phyloP scores from a whole-genome alignment of 1,140 invertebrate genomes.

The Pseudomyrmex sp. region DNA sequence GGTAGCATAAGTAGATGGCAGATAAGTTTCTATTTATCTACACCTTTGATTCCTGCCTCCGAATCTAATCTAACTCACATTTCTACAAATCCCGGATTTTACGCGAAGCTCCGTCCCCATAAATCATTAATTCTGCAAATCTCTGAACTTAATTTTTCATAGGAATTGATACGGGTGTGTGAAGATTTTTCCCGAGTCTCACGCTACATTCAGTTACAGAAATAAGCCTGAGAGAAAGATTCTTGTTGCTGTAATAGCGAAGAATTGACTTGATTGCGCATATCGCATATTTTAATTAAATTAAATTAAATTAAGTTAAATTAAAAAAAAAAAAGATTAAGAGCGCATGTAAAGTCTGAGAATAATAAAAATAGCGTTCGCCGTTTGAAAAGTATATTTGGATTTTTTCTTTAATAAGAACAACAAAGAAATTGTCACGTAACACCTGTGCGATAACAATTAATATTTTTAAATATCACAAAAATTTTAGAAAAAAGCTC shows the following conservation, averaged over 20 bases:
- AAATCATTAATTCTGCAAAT: constrained; percentile 14
- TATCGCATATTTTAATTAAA: constrained; percentile 31
- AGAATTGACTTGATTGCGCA: background rate
- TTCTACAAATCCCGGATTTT: background rate
- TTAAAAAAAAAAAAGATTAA: constrained; percentile 57
- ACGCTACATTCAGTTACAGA: constrained; percentile 49
- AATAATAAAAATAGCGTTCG: background rate
- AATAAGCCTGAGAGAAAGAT: constrained; percentile 24
- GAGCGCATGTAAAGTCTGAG: background rate
- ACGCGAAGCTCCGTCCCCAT: background rate
- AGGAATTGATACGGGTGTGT: background rate
- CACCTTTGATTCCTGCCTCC: background rate
- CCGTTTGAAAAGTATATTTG: background rate
- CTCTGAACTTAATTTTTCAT: background rate
- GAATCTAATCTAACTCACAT: background rate
- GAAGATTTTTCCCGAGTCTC: constrained; percentile 17
- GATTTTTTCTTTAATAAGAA: background rate
- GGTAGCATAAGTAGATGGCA: background rate
- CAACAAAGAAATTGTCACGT: background rate
- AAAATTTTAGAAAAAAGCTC: background rate
- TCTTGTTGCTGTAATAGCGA: background rate
- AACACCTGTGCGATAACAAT: background rate
- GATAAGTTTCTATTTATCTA: background rate
- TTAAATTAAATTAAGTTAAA: constrained; percentile 42
- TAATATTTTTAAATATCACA: background rate